Conservation (phyloP, 2,113 vertebrate species). For the Dasyornis broadbenti region DNA sequence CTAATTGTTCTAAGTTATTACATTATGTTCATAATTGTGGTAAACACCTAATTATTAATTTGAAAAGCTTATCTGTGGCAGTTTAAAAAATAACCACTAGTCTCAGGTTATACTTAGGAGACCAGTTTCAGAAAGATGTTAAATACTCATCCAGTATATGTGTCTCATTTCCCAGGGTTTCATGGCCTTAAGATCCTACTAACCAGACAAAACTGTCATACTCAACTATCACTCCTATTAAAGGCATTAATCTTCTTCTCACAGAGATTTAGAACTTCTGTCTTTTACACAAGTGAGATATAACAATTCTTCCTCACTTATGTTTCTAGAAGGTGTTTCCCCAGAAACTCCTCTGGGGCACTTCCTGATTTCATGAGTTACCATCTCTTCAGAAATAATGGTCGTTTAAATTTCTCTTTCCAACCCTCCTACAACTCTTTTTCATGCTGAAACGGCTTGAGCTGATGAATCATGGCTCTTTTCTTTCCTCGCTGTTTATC, state of each 20-base stretch:
- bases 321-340: not conserved
- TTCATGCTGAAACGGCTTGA: not conserved
- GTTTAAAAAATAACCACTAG: not conserved
- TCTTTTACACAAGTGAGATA: not conserved
- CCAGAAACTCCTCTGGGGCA: not conserved
- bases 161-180: not conserved
- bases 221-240: not conserved
- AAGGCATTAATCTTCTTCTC: not conserved
- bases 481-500: not conserved
- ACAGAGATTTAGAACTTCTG: not conserved
- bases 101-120: not conserved
- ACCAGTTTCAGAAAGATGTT: not conserved
- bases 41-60: not conserved
- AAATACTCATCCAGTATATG: not conserved
- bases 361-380: not conserved
- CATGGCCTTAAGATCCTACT: not conserved
- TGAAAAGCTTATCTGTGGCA: not conserved
- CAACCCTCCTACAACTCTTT: not conserved
- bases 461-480: not conserved
- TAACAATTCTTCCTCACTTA: not conserved
- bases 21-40: not conserved
- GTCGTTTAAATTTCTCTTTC: not conserved
- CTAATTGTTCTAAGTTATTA: not conserved
- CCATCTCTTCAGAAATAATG: not conserved
- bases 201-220: not conserved